Evolutionary conservation across 2,888 invertebrate genomes (phyloP), one percentile per base, ranked within the genome.

Genomic region (Panopea generosa): DNA sequence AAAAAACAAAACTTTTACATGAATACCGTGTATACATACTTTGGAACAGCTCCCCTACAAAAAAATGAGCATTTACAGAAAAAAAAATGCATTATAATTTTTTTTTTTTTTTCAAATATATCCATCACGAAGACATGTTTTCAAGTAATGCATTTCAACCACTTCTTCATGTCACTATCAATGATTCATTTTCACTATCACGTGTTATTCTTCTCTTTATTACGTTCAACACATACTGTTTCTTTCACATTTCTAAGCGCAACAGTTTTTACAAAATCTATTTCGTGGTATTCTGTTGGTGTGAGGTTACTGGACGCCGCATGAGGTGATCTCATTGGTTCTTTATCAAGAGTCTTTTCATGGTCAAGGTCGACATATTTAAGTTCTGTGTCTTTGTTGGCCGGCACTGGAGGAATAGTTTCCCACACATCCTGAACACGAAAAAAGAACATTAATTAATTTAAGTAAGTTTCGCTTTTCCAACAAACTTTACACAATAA

Each of bases 191-290:
- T 11, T 33, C 33, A 33, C 33, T 33, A 33, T 63, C 61, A 69
- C 11, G 69, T 61, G 26, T 72, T 59, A 26, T 66, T 66, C 29
- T 61, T 72, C 24, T 73, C 57, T 43, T 70, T 73, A 18, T 52
- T 70, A 45, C 77, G 40, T 26, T 69, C 70, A 14, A 50, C 66
- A 4, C 57, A 61, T 3, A 68, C 68, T 2, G 66, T 68, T 50
- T 85, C 84, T 66, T 87, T 89, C 14, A 85, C 83, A 57, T 96
- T 95, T 92, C 96, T 97, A 90, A 98, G 97, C 6, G 98, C 98
- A 91, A 97, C 96, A 0, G 98, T 98, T 94, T 97, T 98, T 61
- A 97, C 94, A 93, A 98, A 98, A 93, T 98, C 98, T 0, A 98
- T 97, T 1, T 96, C 96, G 92, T 97, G 97, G 93, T 98, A 98